phyloP scores from a whole-genome alignment of 2,797 vertebrate species.

The Trichosurus vulpecula region DNA sequence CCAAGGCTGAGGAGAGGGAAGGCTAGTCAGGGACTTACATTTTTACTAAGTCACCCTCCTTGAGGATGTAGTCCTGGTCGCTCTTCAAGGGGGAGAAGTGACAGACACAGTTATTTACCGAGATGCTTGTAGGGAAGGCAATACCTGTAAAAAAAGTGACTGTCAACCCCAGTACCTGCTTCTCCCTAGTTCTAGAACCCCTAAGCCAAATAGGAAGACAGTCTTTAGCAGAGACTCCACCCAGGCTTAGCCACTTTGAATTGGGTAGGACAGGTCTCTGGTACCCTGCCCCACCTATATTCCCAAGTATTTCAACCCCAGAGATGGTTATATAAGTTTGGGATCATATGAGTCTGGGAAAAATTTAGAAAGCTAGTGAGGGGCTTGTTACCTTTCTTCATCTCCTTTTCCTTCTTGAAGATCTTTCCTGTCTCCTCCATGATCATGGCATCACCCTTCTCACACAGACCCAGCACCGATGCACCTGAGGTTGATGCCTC shows the following conservation, averaged over 20 bases:
- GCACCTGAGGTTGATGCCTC: constrained; percentile 89
- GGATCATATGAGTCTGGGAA: constrained; percentile 4
- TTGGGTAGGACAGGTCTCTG: constrained; percentile 6
- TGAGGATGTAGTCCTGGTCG: constrained; percentile 93
- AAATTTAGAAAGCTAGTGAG: constrained; percentile 10
- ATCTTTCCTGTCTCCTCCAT: constrained; percentile 95
- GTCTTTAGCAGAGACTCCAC: constrained; percentile 33
- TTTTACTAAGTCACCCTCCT: constrained; percentile 96
- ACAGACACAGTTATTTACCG: constrained; percentile 98
- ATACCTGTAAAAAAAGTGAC: constrained; percentile 87
- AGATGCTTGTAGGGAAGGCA: constrained; percentile 97
- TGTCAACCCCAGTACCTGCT: constrained; percentile 48
- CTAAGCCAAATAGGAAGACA: constrained; percentile 11
- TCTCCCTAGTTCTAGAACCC: not conserved
- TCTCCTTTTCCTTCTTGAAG: constrained; percentile 99
- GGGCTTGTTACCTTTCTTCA: constrained; percentile 93
- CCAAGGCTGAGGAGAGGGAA: constrained; percentile 20
- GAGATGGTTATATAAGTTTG: not conserved
- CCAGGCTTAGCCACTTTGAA: constrained; percentile 44
- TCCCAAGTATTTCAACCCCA: constrained; percentile 43
- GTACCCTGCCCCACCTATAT: constrained; percentile 36
- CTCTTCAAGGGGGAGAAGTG: constrained; percentile 98
- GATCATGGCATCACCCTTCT: constrained; percentile 95
- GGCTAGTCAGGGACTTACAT: constrained; percentile 87
- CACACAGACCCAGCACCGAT: constrained; percentile 93